These are phyloP conservation scores for Medauroidea extradentata DNA, from an alignment of 1,140 invertebrate genomes.

Conservation along the genomic window DNA sequence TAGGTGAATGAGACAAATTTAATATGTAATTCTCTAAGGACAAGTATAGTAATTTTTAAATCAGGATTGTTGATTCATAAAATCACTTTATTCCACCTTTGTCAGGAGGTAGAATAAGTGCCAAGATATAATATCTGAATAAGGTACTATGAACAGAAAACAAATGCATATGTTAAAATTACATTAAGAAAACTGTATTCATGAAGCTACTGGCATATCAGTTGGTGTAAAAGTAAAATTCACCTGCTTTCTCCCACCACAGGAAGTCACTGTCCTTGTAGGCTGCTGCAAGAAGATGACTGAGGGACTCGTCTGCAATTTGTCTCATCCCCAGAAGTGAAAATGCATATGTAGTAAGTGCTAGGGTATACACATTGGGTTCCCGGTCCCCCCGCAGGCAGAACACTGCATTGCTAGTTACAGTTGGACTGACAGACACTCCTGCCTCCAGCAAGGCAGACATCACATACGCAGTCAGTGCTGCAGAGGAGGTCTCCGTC, in stretches of 20 bases:
- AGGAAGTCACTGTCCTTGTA: constrained; percentile 31
- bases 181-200: no score
- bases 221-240: no score
- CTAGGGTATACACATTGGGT: constrained; percentile 51
- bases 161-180: no score
- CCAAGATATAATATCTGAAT: no score
- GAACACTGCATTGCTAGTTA: constrained; percentile 49
- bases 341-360: constrained; percentile 57
- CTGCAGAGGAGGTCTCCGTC: constrained; percentile 51
- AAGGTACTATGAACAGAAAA: no score
- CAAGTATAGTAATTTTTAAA: no score
- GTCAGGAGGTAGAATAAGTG: no score
- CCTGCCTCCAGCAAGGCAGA: constrained; percentile 58
- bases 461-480: constrained; percentile 63
- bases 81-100: no score
- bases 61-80: no score
- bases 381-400: constrained; percentile 50
- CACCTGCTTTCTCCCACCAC: constrained; percentile 44
- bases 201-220: no score
- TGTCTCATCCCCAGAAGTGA: constrained; percentile 46
- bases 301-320: constrained; percentile 17
- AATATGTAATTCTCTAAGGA: no score
- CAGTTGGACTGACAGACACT: constrained; percentile 38
- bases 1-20: no score
- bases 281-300: constrained; percentile 19